Base-by-base conservation (phyloP, 1,140 invertebrate genomes). In the Physella acuta region DNA sequence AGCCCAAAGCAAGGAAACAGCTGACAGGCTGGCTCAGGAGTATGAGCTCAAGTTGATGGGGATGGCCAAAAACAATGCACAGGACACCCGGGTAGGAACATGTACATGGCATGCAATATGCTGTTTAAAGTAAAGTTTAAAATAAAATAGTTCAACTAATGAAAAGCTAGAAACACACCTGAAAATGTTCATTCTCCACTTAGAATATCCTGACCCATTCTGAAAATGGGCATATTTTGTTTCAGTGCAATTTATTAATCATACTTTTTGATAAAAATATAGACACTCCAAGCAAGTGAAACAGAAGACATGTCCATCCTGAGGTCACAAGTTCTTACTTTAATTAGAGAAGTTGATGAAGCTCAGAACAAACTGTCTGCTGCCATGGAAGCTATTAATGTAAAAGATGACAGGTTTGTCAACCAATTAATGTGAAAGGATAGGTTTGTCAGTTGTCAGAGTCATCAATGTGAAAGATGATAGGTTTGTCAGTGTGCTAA, bases 341-440 rank as follows among this genome's bases (percentile, higher is more conserved):
- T 75, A 31, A 71, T 75, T 44, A 70, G 59, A n/a, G 74, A 75
- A 51, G 71, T 75, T 5, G 68, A 75, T 39, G 74, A 75, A 37
- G 56, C 59, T 17, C 69, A 73, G 51, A 73, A 37, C 59, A 75
- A 75, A 37, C 30, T 71, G 33, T 51, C 60, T 5, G 72, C 72
- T 14, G 69, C 72, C 14, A 73, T 51, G 24, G 49, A 55, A 26
- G 44, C 65, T 16, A 52, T 70, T 16, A 64, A 71, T 4, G 39
- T 24, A 26, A 75, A 75, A 53, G 67, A 70, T 67, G 39, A 17
- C 55, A 71, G 71, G 73, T 75, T 16, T 28, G 53, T 39, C n/a
- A n/a, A n/a, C n/a, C n/a, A n/a, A 24, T n/a, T 17, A 61, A 11
- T 17, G 16, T n/a, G n/a, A n/a, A n/a, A n/a, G n/a, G n/a, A n/a